A percentile compares a stretch with the other conserved stretches of the same genome.
Conservation (phyloP, 2,888 invertebrate genomes). For the Harpagoxenus sublaevis region DNA sequence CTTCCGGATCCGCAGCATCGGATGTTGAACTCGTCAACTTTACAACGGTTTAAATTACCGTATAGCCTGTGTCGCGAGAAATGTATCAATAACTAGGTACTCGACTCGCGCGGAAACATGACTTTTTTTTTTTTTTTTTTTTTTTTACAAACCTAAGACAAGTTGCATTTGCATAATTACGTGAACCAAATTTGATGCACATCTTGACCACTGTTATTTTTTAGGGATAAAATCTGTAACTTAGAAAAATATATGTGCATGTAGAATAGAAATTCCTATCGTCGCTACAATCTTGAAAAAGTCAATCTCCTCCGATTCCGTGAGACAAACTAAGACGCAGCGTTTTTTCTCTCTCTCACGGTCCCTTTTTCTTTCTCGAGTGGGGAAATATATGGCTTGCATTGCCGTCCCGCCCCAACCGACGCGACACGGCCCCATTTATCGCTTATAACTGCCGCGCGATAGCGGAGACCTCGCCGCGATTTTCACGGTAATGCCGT, state of each 20-base stretch:
- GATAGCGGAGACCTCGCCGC: conserved; percentile 34
- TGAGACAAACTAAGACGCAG: conserved; percentile 20
- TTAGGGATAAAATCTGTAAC: neutral
- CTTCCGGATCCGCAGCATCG: neutral
- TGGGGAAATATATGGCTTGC: conserved; percentile 22
- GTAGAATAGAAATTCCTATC: neutral
- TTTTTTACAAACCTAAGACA: neutral
- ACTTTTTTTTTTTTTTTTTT: neutral
- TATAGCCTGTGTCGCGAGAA: neutral
- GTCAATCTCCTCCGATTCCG: conserved; percentile 23
- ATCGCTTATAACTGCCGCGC: conserved; percentile 58
- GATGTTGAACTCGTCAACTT: conserved; percentile 3
- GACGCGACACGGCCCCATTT: conserved; percentile 61
- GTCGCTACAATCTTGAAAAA: conserved; percentile 3
- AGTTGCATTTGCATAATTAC: neutral
- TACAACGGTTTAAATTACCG: neutral
- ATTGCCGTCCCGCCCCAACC: neutral
- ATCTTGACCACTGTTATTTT: neutral
- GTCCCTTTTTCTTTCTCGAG: conserved; percentile 13
- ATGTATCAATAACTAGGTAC: too few relatives aligned
- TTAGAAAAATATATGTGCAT: neutral
- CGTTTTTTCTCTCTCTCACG: conserved; percentile 4
- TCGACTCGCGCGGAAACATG: neutral
- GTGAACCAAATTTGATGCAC: neutral
- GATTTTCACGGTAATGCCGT: conserved; percentile 52